A percentile compares a stretch with the other conserved stretches of the same genome.
phyloP scores from a whole-genome alignment of 2,888 invertebrate genomes.

The Auanema sp. region DNA sequence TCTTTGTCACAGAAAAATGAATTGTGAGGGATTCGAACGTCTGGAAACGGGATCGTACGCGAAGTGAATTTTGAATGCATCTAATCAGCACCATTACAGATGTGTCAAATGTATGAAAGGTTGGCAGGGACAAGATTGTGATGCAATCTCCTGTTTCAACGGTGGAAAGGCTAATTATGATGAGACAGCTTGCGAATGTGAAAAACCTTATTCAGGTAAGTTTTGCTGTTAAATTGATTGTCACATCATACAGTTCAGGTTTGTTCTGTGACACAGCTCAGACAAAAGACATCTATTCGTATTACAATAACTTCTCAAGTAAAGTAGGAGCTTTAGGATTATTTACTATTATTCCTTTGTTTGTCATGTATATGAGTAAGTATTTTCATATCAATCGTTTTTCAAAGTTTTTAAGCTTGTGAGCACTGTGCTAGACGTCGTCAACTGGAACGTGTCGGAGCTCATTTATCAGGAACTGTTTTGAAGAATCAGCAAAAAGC shows the following conservation, averaged over 20 bases:
- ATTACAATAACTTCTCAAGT: constrained; percentile 42
- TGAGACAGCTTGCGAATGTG: constrained; percentile 32
- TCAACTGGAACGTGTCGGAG: constrained; percentile 36
- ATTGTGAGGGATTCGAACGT: constrained; percentile 36
- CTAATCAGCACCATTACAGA: constrained; percentile 6
- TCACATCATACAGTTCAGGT: constrained; percentile 13
- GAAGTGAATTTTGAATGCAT: not conserved
- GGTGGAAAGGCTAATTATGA: constrained; percentile 39
- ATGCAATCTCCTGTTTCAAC: constrained; percentile 37
- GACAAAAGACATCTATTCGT: constrained; percentile 38
- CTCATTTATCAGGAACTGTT: constrained; percentile 31
- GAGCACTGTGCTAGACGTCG: constrained; percentile 37
- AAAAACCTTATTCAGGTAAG: constrained; percentile 28
- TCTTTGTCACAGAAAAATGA: constrained; percentile 38
- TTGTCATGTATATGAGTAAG: constrained; percentile 38
- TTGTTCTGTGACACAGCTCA: constrained; percentile 33
- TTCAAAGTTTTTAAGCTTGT: constrained; percentile 26
- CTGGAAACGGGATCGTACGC: constrained; percentile 19
- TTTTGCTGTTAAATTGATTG: not conserved
- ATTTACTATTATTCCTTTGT: constrained; percentile 37
- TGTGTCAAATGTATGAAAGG: constrained; percentile 36
- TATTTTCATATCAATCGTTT: not conserved
- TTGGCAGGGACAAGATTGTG: constrained; percentile 41
- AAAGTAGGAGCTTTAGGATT: constrained; percentile 39
- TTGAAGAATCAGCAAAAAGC: not conserved